Evolutionary conservation across 2,113 vertebrate species (phyloP).

Genomic region (Dascyllus trimaculatus): DNA sequence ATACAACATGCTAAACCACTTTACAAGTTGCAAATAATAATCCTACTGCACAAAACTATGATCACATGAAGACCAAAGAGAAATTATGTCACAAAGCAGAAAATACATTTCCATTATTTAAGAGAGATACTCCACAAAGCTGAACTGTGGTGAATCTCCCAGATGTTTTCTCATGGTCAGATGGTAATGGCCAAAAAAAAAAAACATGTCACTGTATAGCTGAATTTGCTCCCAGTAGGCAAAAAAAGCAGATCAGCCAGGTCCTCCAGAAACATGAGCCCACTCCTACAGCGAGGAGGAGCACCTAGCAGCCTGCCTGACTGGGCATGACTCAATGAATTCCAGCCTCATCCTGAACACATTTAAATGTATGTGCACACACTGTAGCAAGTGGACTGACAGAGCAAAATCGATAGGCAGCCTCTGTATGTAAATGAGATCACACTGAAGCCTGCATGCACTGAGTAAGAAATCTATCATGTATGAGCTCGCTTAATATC

Average conservation of each 20-base stretch:
- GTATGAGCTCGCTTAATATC: conserved; percentile 13
- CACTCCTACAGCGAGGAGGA: conserved; percentile 46
- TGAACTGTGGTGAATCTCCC: not conserved
- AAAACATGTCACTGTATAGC: not conserved
- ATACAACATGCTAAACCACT: not conserved
- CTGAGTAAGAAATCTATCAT: conserved; percentile 23
- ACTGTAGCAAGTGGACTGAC: conserved; percentile 56
- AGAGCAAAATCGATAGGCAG: conserved; percentile 70
- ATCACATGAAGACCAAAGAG: not conserved
- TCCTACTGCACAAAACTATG: not conserved
- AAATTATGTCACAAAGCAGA: not conserved
- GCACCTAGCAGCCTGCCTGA: conserved; percentile 29
- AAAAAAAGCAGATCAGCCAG: conserved; percentile 23
- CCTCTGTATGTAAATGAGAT: conserved; percentile 66
- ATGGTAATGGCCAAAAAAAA: not conserved
- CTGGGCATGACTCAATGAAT: conserved; percentile 56
- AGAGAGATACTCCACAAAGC: not conserved
- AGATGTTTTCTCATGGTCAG: not conserved
- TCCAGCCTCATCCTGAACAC: conserved; percentile 71
- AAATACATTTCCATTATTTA: not conserved
- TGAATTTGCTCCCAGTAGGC: not conserved
- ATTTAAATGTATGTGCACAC: conserved; percentile 63
- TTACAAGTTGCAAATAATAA: not conserved
- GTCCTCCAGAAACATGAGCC: conserved; percentile 34
- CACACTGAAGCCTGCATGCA: conserved; percentile 24